Percentiles rank a stretch among this genome's conserved stretches.
phyloP scores from a whole-genome alignment of 92 coral and sea anemone genomes.

The Paragorgia papillata region DNA sequence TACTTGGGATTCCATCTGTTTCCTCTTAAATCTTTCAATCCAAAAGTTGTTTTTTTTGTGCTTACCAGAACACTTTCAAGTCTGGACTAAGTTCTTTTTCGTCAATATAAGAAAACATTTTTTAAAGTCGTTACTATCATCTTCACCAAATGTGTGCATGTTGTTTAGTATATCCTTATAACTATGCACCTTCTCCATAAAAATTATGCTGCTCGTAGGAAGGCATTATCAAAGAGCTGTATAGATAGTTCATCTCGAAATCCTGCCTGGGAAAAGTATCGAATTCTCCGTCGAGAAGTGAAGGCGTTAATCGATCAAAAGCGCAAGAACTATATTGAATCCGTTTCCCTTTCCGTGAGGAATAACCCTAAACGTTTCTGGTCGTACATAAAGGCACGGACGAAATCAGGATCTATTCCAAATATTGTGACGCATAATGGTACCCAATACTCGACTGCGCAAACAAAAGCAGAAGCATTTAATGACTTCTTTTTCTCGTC shows the following conservation, averaged over 20 bases:
- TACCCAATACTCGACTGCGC: neutral
- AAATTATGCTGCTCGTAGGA: conserved; percentile 35
- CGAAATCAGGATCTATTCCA: conserved; percentile 40
- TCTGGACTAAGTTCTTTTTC: too few relatives aligned
- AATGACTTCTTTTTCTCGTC: conserved; percentile 23
- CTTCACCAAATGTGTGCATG: too few relatives aligned
- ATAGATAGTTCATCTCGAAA: neutral
- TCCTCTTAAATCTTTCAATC: too few relatives aligned
- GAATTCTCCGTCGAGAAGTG: conserved; percentile 25
- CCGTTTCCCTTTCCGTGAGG: conserved; percentile 10
- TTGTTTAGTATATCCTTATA: too few relatives aligned
- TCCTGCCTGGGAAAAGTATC: conserved; percentile 45
- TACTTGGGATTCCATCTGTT: too few relatives aligned
- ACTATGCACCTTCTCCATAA: conserved; percentile 25
- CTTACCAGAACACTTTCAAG: too few relatives aligned
- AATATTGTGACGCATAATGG: conserved; percentile 11
- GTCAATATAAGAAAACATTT: too few relatives aligned
- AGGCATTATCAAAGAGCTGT: conserved; percentile 10
- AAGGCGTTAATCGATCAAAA: conserved; percentile 26
- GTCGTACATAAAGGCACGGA: conserved; percentile 41
- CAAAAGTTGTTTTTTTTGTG: too few relatives aligned
- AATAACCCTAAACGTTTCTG: conserved; percentile 43
- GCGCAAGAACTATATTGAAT: conserved; percentile 30
- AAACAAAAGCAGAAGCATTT: conserved; percentile 30
- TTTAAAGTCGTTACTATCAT: too few relatives aligned